A percentile compares a stretch with the other conserved stretches of the same genome.
Evolutionary conservation across 2,797 vertebrate genomes (phyloP).

Genomic region (Cirrhinus molitorella): DNA sequence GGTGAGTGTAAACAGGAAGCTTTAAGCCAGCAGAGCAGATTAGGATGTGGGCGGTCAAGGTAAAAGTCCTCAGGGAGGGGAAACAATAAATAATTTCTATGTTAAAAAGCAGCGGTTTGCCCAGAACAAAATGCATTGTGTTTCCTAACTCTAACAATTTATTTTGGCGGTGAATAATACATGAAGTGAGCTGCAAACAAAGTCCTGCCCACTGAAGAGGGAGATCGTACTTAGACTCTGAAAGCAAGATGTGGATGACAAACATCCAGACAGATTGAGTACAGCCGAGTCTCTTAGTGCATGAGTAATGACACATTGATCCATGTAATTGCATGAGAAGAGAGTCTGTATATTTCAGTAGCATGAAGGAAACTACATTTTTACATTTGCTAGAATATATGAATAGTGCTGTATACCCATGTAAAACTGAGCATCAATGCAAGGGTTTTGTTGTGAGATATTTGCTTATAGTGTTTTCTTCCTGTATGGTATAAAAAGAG

Average conservation of each 20-base stretch:
- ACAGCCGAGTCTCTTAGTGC: slow-evolving; percentile 68
- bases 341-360: slow-evolving; percentile 2
- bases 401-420: background rate
- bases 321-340: background rate
- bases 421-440: background rate
- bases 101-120: slow-evolving; percentile 86
- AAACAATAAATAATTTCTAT: slow-evolving; percentile 88
- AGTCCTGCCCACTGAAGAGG: slow-evolving; percentile 77
- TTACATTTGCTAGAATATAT: background rate
- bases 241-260: slow-evolving; percentile 78
- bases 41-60: slow-evolving; percentile 80
- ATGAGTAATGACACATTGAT: slow-evolving; percentile 66
- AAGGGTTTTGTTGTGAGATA: background rate
- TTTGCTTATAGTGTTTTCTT: background rate
- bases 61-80: slow-evolving; percentile 72
- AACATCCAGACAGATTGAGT: slow-evolving; percentile 74
- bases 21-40: slow-evolving; percentile 72
- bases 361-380: slow-evolving; percentile 1
- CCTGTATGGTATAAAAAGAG: background rate
- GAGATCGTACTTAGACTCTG: slow-evolving; percentile 82
- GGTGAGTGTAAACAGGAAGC: slow-evolving; percentile 24
- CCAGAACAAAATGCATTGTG: slow-evolving; percentile 86
- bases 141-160: slow-evolving; percentile 85
- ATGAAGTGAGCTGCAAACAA: slow-evolving; percentile 79
- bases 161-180: slow-evolving; percentile 88